A percentile compares a stretch with the other conserved stretches of the same genome.
Evolutionary conservation across 1,140 invertebrate genomes (phyloP).

Genomic region (Teleogryllus occipitalis): DNA sequence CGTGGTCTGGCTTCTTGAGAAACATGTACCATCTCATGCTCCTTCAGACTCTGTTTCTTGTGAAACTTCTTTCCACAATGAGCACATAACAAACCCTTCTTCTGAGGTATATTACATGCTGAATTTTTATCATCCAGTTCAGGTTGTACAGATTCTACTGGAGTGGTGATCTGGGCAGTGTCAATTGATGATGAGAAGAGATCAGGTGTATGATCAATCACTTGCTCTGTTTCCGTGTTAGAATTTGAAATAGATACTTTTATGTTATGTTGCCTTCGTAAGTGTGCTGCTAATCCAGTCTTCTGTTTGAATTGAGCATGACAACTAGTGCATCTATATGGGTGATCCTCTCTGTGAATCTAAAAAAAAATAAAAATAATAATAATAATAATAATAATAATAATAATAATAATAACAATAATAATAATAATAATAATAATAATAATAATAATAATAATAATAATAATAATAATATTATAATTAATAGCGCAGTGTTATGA

Average conservation of each 20-base stretch:
- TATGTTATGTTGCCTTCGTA: neutral
- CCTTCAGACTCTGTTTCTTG: slow-evolving; percentile 11
- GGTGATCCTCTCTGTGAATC: neutral
- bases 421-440: too few species aligned
- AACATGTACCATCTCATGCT: slow-evolving; percentile 17
- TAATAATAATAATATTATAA: too few species aligned
- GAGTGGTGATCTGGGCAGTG: slow-evolving; percentile 1
- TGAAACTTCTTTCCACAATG: slow-evolving; percentile 20
- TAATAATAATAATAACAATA: too few species aligned
- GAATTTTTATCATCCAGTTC: too few species aligned
- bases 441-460: too few species aligned
- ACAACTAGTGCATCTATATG: slow-evolving; percentile 7
- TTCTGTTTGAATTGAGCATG: slow-evolving; percentile 16
- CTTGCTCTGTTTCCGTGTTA: neutral
- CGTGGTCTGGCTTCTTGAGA: neutral
- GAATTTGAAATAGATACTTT: neutral
- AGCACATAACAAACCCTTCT: neutral
- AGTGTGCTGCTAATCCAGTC: slow-evolving; percentile 2
- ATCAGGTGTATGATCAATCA: neutral
- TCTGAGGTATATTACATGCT: too few species aligned
- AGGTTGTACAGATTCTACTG: too few species aligned
- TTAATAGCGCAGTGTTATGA: too few species aligned
- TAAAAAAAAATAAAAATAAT: neutral
- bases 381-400: too few species aligned
- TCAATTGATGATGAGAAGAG: neutral